Base-by-base conservation (phyloP, 2,797 vertebrate genomes). In the Alexandromys oeconomus region DNA sequence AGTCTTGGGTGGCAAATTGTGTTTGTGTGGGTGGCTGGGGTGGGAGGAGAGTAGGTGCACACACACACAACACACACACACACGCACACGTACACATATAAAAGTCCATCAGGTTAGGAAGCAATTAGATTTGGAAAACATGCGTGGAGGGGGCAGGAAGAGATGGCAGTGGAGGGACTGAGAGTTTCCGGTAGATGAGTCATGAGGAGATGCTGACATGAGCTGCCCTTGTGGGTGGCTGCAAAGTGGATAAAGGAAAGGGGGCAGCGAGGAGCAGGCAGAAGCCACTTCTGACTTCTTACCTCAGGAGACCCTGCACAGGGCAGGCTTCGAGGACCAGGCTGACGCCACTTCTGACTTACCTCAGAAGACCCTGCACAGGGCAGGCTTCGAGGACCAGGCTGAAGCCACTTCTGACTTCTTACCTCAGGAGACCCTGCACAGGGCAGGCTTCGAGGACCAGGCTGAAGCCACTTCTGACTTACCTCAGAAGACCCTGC, bases 111-210 rank as follows among this genome's bases (percentile, higher is more conserved):
- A 43, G 79, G n/a, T 67, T 43, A 21, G 59, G 48, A 48, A 91
- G 77, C 57, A 34, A 74, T 31, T 34, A 10, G 12, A 89, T 59
- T 89, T 91, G 48, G 37, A 87, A 74, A 74, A 23, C 88, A 2
- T 87, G 37, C 5, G 0, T 51, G 57, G 43, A 74, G 25, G 63
- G n/a, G 65, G 13, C 25, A 10, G 54, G 8, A 1, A 34, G 4
- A 2, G 81, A 7, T 25, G 4, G 43, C 15, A 15, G 0, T n/a
- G 21, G 37, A 12, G 40, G 0, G 15, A 0, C 12, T 23, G 67
- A 54, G 29, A 19, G 19, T 85, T 69, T 57, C 19, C 25, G 54
- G 86, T 79, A 13, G 48, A 51, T 69, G 54, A 92, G 40, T 0
- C 0, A 3, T 23, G 23, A 29, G 25, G 27, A 57, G 17, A 12